Conservation (phyloP, 2,113 vertebrate genomes). For the human (Homo sapiens) region GRCh38 chr2:173081501-173082000, state of each 20-base stretch:
- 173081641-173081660: background rate
- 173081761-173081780: background rate
- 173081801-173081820: background rate
- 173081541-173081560: background rate
- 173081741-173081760: background rate
- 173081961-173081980: background rate
- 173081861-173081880: background rate
- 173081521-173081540: background rate
- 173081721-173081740: background rate
- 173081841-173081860: background rate
- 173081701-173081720: background rate
- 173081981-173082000: background rate
- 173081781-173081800: background rate
- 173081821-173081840: background rate
- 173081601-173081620: background rate
- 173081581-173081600: background rate
- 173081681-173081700: background rate
- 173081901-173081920: background rate
- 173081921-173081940: background rate
- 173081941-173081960: background rate
- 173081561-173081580: background rate
- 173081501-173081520: background rate
- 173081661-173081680: background rate
- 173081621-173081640: background rate
- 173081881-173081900: background rate